Evolutionary conservation across 1,140 invertebrate species (phyloP).

Genomic region (Araneus ventricosus): DNA sequence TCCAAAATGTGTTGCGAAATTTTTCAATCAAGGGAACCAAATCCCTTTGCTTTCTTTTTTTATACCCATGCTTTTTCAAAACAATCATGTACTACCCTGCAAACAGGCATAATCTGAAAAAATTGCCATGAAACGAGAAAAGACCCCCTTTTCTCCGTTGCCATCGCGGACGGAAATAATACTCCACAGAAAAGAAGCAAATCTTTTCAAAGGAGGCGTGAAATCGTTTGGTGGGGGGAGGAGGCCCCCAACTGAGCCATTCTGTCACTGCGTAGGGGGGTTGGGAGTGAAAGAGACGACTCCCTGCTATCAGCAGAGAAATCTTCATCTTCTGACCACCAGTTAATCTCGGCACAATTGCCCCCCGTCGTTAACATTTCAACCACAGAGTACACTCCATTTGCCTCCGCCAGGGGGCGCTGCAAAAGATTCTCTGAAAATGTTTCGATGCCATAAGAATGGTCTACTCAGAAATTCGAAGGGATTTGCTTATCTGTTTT

Average conservation of each 20-base stretch:
- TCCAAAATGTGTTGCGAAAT: not conserved
- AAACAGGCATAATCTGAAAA: constrained; percentile 17
- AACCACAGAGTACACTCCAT: constrained; percentile 35
- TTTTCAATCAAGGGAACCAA: not conserved
- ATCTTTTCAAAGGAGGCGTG: constrained; percentile 67
- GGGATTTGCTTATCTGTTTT: not conserved
- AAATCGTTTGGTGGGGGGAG: constrained; percentile 26
- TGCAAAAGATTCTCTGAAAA: not conserved
- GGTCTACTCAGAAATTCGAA: not conserved
- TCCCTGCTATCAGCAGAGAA: constrained; percentile 49
- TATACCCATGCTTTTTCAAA: not conserved
- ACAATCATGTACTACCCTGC: not conserved
- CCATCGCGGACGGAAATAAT: constrained; percentile 20
- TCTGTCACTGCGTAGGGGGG: constrained; percentile 13
- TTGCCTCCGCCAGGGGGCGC: constrained; percentile 37
- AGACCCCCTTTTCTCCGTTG: not conserved
- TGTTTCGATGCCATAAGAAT: not conserved
- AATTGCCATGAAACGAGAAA: not conserved
- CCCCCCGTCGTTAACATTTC: constrained; percentile 49
- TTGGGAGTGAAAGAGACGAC: not conserved
- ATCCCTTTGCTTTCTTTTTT: not conserved
- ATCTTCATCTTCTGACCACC: constrained; percentile 72
- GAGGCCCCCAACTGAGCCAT: constrained; percentile 6
- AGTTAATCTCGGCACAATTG: constrained; percentile 68
- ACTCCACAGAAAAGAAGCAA: constrained; percentile 45